phyloP scores from a whole-genome alignment of 2,113 vertebrate species.

The Lepus timidus region DNA sequence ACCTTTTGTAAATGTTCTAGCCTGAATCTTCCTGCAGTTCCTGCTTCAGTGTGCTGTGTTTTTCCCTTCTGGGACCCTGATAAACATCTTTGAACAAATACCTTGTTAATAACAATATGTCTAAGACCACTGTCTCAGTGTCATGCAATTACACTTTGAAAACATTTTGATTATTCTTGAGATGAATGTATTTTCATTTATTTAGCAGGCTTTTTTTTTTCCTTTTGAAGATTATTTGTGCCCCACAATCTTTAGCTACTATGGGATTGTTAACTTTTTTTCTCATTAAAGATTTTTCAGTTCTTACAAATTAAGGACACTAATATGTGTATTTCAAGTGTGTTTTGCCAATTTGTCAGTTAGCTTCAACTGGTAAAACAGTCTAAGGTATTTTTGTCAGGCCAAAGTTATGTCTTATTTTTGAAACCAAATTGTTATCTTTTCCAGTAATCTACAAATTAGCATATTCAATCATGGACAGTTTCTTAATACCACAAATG shows the following conservation, averaged over 20 bases:
- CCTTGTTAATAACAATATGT: neutral
- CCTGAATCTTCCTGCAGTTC: neutral
- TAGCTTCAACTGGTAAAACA: neutral
- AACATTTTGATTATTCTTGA: neutral
- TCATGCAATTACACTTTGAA: neutral
- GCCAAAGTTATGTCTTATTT: neutral
- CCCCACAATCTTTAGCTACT: neutral
- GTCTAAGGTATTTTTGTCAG: neutral
- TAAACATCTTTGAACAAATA: neutral
- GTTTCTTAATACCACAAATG: neutral
- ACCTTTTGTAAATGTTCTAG: neutral
- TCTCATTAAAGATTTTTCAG: neutral
- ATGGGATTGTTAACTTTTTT: neutral
- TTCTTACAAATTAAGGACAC: neutral
- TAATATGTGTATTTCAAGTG: neutral
- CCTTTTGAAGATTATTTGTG: neutral
- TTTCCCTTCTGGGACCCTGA: neutral
- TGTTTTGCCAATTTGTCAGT: neutral
- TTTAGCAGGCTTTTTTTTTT: neutral
- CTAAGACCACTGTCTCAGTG: neutral
- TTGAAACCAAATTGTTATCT: neutral
- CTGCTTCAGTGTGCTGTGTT: neutral
- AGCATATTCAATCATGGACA: neutral
- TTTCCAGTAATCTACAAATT: slow-evolving; percentile 5
- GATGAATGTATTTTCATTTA: neutral